These are phyloP conservation scores for Corvus moneduloides DNA, from an alignment of 2,113 vertebrate species.

Conservation along the genomic window DNA sequence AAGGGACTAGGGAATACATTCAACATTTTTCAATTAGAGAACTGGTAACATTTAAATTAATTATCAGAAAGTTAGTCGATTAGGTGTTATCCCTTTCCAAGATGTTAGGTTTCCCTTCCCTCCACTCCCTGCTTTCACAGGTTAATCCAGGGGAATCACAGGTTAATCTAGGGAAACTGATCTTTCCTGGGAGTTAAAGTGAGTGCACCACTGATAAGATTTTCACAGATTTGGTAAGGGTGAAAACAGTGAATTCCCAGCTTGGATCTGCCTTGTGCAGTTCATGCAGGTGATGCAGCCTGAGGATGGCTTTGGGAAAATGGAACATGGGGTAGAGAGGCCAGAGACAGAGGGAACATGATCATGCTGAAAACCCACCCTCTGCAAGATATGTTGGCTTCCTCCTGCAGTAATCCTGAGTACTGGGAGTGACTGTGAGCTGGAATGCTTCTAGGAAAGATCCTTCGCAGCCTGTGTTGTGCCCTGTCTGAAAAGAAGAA, in stretches of 20 bases:
- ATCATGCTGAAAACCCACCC: background rate
- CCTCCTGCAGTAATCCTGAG: background rate
- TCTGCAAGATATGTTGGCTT: background rate
- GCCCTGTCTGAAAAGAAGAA: background rate
- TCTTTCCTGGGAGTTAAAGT: background rate
- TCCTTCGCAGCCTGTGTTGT: background rate
- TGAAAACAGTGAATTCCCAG: background rate
- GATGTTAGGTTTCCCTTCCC: background rate
- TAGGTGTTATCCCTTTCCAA: background rate
- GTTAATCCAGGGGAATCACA: background rate
- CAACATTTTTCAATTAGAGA: slow-evolving; percentile 33
- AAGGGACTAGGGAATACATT: background rate
- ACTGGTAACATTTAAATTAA: slow-evolving; percentile 31
- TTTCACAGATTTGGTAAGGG: background rate
- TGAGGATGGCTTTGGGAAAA: background rate
- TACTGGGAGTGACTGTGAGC: background rate
- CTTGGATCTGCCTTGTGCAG: background rate
- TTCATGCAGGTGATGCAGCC: background rate
- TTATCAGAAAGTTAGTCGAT: background rate
- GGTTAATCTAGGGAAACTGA: background rate
- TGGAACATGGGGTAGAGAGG: background rate
- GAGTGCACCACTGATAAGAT: background rate
- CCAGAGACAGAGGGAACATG: too few species aligned
- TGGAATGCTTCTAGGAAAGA: background rate
- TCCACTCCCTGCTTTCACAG: background rate